Evolutionary conservation across 2,113 vertebrate species (phyloP).

Genomic region (Pachyramphus minor): DNA sequence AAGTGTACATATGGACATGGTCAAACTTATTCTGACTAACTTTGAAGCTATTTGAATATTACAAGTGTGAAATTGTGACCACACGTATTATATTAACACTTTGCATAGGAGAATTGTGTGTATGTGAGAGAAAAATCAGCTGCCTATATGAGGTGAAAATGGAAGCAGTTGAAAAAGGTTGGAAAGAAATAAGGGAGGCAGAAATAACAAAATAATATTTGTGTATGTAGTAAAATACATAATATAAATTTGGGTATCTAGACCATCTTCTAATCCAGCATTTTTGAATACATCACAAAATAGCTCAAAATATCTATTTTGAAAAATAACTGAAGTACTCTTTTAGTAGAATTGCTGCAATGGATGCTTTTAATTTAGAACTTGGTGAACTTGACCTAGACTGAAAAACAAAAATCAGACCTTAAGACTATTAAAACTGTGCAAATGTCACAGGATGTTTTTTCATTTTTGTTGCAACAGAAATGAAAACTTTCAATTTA

Average conservation of each 20-base stretch:
- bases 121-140: background rate
- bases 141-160: constrained; percentile 33
- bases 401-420: background rate
- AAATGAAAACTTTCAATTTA: background rate
- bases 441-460: background rate
- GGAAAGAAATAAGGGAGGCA: background rate
- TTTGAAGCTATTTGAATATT: constrained; percentile 21
- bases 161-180: background rate
- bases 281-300: background rate
- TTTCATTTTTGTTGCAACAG: background rate
- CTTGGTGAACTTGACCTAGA: background rate
- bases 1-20: background rate
- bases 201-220: background rate
- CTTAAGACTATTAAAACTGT: background rate
- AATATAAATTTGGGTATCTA: background rate
- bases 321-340: background rate
- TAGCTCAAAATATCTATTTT: background rate
- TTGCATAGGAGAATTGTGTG: background rate
- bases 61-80: constrained; percentile 12
- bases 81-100: constrained; percentile 9
- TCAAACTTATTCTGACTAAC: background rate
- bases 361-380: background rate
- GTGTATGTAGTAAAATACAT: background rate
- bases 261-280: background rate
- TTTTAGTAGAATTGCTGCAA: background rate